These are phyloP conservation scores for Papilio glaucus DNA, from an alignment of 1,140 invertebrate species.

Conservation along the genomic window DNA sequence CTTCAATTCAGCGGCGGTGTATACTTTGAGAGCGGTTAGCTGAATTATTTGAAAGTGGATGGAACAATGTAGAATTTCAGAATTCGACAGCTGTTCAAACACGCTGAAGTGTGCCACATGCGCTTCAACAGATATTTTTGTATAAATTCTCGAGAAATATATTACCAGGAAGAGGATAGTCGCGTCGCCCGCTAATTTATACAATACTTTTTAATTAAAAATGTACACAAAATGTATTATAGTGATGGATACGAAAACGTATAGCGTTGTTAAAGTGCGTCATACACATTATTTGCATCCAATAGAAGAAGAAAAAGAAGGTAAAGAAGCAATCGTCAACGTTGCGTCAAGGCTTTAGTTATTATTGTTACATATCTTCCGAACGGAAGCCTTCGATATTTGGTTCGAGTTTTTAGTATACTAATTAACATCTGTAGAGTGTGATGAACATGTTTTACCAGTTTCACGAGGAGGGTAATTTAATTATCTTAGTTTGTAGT, in stretches of 20 bases:
- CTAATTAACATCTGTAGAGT: slow-evolving; percentile 9
- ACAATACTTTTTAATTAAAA: not conserved
- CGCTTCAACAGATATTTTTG: slow-evolving; percentile 43
- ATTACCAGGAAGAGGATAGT: slow-evolving; percentile 19
- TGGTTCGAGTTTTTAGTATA: not conserved
- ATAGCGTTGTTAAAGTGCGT: slow-evolving; percentile 67
- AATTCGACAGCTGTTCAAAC: slow-evolving; percentile 69
- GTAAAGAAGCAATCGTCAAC: slow-evolving; percentile 43
- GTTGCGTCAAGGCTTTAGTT: not conserved
- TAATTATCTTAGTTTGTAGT: not conserved
- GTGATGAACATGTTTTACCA: slow-evolving; percentile 3
- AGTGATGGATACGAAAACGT: slow-evolving; percentile 61
- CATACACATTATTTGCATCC: slow-evolving; percentile 68
- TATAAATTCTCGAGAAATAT: slow-evolving; percentile 31
- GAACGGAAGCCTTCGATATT: slow-evolving; percentile 1
- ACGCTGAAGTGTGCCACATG: slow-evolving; percentile 68
- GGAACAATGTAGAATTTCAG: slow-evolving; percentile 58
- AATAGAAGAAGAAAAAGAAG: slow-evolving; percentile 72
- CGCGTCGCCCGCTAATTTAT: not conserved
- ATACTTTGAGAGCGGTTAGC: slow-evolving; percentile 43
- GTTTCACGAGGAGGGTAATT: slow-evolving; percentile 6
- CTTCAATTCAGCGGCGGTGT: slow-evolving; percentile 52
- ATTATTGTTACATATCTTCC: slow-evolving; percentile 20
- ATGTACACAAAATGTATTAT: slow-evolving; percentile 69
- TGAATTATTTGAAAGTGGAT: slow-evolving; percentile 39